Conservation (phyloP, 2,797 vertebrate genomes). For the Myoxocephalus aenaeus region DNA sequence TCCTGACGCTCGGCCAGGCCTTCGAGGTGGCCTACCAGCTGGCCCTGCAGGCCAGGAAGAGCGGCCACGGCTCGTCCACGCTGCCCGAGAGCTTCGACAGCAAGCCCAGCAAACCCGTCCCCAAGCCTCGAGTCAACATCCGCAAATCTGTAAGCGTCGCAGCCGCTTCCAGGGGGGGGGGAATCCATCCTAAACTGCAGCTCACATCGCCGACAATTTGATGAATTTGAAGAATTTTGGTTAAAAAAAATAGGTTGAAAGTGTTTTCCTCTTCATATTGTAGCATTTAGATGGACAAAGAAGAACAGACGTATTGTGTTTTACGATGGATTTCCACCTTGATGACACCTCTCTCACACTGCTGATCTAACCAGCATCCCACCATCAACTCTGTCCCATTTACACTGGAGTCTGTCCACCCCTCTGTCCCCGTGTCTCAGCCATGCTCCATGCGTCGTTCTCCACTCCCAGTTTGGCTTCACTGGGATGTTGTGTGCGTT, state of each 20-base stretch:
- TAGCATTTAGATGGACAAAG: background rate
- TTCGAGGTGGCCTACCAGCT: constrained; percentile 99
- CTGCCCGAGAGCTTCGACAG: constrained; percentile 98
- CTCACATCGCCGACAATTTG: background rate
- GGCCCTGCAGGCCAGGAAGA: constrained; percentile 96
- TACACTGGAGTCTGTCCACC: constrained; percentile 35
- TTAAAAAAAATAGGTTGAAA: background rate
- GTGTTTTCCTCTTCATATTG: background rate
- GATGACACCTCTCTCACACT: constrained; percentile 2
- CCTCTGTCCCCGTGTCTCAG: constrained; percentile 19
- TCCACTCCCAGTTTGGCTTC: constrained; percentile 22
- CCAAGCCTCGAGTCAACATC: constrained; percentile 98
- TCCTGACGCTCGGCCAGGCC: constrained; percentile 97
- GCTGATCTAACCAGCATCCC: constrained; percentile 41
- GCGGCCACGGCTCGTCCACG: constrained; percentile 95
- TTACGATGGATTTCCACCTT: constrained; percentile 61
- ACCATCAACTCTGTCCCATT: constrained; percentile 42
- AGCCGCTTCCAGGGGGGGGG: too few species aligned
- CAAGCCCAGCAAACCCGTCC: constrained; percentile 97
- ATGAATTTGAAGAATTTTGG: background rate
- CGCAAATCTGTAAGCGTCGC: constrained; percentile 95
- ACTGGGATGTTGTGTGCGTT: constrained; percentile 30
- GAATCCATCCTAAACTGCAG: constrained; percentile 38
- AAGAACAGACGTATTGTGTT: background rate
- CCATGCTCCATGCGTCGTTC: constrained; percentile 26